These are phyloP conservation scores for Zaprionus africanus DNA, from an alignment of 1,140 invertebrate species.

Conservation along the genomic window DNA sequence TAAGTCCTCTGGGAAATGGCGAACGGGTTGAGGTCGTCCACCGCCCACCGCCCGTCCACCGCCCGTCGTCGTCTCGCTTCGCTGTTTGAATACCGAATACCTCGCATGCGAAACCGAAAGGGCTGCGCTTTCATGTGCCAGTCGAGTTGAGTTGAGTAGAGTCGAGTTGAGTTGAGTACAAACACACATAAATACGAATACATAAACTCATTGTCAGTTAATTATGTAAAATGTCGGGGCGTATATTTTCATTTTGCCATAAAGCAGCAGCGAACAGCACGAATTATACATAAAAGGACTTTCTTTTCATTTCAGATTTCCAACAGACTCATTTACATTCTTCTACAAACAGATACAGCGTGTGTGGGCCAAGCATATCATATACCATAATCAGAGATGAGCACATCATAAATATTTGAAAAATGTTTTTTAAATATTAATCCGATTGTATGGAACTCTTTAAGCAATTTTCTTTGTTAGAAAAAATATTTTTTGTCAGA, in stretches of 20 bases:
- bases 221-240: slow-evolving; percentile 74
- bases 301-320: slow-evolving; percentile 54
- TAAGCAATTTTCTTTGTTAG: background rate
- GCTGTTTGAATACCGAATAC: slow-evolving; percentile 28
- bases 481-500: background rate
- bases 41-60: background rate
- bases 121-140: slow-evolving; percentile 27
- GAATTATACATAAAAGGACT: slow-evolving; percentile 58
- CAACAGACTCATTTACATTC: slow-evolving; percentile 37
- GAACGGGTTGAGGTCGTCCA: slow-evolving; percentile 9
- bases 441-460: background rate
- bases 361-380: background rate
- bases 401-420: slow-evolving; percentile 5
- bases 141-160: background rate
- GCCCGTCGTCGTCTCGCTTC: background rate
- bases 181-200: slow-evolving; percentile 38
- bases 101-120: slow-evolving; percentile 17
- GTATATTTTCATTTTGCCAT: slow-evolving; percentile 45
- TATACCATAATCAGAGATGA: slow-evolving; percentile 29
- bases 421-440: slow-evolving; percentile 2
- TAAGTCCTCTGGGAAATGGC: slow-evolving; percentile 71
- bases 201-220: slow-evolving; percentile 75
- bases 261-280: slow-evolving; percentile 27
- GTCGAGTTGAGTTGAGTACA: slow-evolving; percentile 9
- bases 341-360: slow-evolving; percentile 10